Percentiles rank a stretch among this genome's conserved stretches.
These are phyloP conservation scores for Planococcus citri DNA, from an alignment of 1,140 invertebrate species.

Conservation along the genomic window DNA sequence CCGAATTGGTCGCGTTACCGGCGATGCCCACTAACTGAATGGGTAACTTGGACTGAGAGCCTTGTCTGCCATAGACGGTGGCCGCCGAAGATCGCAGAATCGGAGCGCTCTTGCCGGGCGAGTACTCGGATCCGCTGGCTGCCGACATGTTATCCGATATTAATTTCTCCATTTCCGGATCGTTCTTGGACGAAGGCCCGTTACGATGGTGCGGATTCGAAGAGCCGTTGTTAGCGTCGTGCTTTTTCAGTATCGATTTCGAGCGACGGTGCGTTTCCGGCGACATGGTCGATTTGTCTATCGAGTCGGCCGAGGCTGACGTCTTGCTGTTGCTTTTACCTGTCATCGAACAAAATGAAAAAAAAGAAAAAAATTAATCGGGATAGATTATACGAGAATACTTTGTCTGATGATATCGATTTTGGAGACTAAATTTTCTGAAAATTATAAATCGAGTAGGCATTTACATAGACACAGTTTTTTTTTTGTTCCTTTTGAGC, in stretches of 20 bases:
- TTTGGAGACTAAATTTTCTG: too few relatives aligned
- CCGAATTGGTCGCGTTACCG: conserved; percentile 35
- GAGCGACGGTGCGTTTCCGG: conserved; percentile 49
- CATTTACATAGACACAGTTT: too few relatives aligned
- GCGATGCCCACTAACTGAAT: conserved; percentile 36
- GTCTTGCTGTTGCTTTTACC: conserved; percentile 49
- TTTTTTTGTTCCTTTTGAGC: too few relatives aligned
- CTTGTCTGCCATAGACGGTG: conserved; percentile 23
- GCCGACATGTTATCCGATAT: conserved; percentile 42
- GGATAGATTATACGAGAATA: not conserved
- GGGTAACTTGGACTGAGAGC: conserved; percentile 31
- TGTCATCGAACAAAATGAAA: conserved; percentile 34
- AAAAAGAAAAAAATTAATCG: too few relatives aligned
- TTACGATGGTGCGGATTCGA: conserved; percentile 31
- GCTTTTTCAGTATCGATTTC: conserved; percentile 68
- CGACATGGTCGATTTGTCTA: conserved; percentile 48
- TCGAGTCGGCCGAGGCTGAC: conserved; percentile 55
- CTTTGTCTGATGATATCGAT: too few relatives aligned
- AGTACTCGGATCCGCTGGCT: conserved; percentile 33
- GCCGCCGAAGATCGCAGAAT: conserved; percentile 3
- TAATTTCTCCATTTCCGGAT: conserved; percentile 65
- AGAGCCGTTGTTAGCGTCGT: conserved; percentile 35
- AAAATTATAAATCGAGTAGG: too few relatives aligned
- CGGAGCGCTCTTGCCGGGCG: conserved; percentile 30
- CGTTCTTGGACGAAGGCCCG: conserved; percentile 34